Base-by-base conservation (phyloP, 2,888 invertebrate species). In the Drosophila falleni region DNA sequence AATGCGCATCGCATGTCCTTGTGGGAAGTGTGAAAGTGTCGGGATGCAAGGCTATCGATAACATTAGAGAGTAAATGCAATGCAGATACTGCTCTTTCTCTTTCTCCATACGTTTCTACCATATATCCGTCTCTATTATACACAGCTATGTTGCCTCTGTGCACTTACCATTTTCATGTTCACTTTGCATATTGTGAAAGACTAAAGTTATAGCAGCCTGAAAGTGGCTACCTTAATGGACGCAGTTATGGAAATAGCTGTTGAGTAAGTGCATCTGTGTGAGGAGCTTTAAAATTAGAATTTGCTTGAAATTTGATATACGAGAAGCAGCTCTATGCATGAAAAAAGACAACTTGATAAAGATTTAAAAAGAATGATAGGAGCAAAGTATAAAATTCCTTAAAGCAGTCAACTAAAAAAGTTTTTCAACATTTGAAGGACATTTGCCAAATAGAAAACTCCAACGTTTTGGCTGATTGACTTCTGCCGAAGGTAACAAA, bases 401-500 rank as follows among this genome's bases (percentile, higher is more conserved):
- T 26, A 23, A 23, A 23, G 23, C 3, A 2, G 1, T 23, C 3
- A 23, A 23, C 4, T 23, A 3, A 23, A 3, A 29, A 29, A 10
- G 19, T 29, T 41, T 0, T 13, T 23, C 23, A 23, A 23, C 19
- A 1, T 19, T 23, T 23, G 2, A 23, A 23, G 23, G 13, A 44
- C 59, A 67, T 71, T 63, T 60, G 46, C 35, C 41, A 73, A 60
- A 63, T 41, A 56, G 35, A 50, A 63, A 65, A 55, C 53, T 37
- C 50, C 65, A 53, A 41, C 65, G 42, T 42, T 67, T 66, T 63
- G 44, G 69, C 64, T 71, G 76, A 80, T 76, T 82, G 77, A 69
- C 64, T 87, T 54, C 35, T 19, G 23, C 23, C 33, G 19, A 44
- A 78, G 80, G 73, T 61, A 61, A 68, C 70, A 61, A 66, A 51